Evolutionary conservation across 2,888 invertebrate genomes (phyloP).

Genomic region (Nemurella pictetii): DNA sequence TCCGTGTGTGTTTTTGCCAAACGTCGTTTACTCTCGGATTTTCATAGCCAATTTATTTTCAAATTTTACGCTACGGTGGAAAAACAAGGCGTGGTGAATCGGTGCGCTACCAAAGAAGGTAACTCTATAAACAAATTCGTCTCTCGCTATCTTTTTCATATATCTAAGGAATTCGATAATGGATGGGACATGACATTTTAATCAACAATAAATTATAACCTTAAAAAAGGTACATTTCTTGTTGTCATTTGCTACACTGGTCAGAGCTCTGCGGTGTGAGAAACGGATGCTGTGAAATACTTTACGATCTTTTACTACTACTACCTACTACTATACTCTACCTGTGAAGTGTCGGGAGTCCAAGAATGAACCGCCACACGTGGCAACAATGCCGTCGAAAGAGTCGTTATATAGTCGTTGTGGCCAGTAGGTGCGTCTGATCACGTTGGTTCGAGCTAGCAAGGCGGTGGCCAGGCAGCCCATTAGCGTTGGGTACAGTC

Average conservation of each 20-base stretch:
- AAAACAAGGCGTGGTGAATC: not conserved
- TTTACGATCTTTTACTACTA: not conserved
- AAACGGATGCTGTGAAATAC: constrained; percentile 17
- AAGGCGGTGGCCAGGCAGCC: not conserved
- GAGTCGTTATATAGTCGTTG: not conserved
- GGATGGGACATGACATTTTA: not conserved
- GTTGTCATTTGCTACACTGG: not conserved
- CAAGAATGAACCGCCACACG: constrained; percentile 4
- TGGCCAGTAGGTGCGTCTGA: not conserved
- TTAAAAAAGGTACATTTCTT: not conserved
- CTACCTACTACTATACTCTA: too few species aligned
- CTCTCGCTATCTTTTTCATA: not conserved
- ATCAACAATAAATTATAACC: not conserved
- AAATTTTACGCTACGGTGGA: not conserved
- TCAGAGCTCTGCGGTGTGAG: not conserved
- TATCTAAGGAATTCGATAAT: not conserved
- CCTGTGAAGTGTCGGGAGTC: not conserved
- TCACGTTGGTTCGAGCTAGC: not conserved
- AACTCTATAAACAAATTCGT: not conserved
- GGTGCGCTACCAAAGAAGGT: not conserved
- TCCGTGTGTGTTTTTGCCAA: not conserved
- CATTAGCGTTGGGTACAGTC: constrained; percentile 20
- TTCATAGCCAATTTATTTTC: not conserved
- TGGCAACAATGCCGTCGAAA: constrained; percentile 10
- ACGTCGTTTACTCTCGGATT: not conserved